Base-by-base conservation (phyloP, 1,140 invertebrate species). In the Triops cancriformis region DNA sequence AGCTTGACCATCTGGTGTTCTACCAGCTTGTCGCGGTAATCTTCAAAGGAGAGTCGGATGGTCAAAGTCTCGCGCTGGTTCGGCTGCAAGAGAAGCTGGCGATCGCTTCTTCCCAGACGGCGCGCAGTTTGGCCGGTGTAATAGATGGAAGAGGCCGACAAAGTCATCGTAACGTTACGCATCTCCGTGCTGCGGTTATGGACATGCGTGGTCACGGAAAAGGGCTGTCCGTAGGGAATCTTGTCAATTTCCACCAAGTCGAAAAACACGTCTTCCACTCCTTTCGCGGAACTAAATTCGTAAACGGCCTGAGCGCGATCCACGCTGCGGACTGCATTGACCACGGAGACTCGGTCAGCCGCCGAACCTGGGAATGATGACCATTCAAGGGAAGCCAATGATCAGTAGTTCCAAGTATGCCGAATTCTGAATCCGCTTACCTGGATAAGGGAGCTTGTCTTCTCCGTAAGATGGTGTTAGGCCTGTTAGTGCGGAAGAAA, bases 1-100 rank as follows among this genome's bases (percentile, higher is more conserved):
- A 92, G 86, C 83, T 92, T 92, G 86, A 93, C 89, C 82, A 89
- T 91, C 79, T 89, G 89, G 81, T 92, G 91, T 80, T 93, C 92
- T 6, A 92, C 91, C 77, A 93, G 82, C 82, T 91, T 91, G 11
- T 89, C 88, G 75, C 90, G 82, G 82, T 93, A 93, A 72, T 92
- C 90, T 14, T 90, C 87, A 0, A 88, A 84, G 12, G 84, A 85
- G 2, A 92, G 86, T 1, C 82, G 83, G 26, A 92, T 85, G 79
- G 85, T 86, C 2, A 92, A 83, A 80, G 88, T 84, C 84, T 91
- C 89, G 75, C 82, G 51, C 31, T 37, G 74, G 18, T 42, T 72
- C 0, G 51, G 73, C 28, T 78, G 73, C 18, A 77, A 27, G 23
- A 74, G 23, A 12, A 75, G 26, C 37, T 51, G 51, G 18, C 43